Conservation (phyloP, 2,888 invertebrate genomes). For the Diaperis boleti region DNA sequence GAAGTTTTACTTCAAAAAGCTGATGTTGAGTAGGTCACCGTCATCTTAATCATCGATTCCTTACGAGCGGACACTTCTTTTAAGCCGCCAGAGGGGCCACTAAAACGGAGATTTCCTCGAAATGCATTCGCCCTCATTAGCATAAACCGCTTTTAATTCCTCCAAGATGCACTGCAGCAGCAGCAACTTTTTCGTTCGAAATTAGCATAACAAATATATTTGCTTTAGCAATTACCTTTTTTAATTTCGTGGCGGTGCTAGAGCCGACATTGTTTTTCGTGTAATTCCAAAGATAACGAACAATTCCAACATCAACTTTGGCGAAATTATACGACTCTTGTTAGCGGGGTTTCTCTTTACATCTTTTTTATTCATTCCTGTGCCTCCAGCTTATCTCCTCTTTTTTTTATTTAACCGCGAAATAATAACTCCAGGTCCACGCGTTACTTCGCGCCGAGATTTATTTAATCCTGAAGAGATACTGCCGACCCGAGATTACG, state of each 20-base stretch:
- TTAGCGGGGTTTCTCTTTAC: constrained; percentile 46
- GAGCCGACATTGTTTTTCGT: constrained; percentile 26
- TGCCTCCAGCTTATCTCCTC: constrained; percentile 46
- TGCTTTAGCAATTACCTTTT: constrained; percentile 39
- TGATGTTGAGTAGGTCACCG: too few species aligned
- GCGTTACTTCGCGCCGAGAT: constrained; percentile 43
- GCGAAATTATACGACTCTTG: constrained; percentile 46
- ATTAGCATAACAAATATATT: constrained; percentile 45
- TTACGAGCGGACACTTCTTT: constrained; percentile 46
- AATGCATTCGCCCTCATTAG: constrained; percentile 41
- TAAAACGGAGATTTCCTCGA: constrained; percentile 30
- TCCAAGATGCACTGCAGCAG: constrained; percentile 5
- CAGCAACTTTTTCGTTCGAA: constrained; percentile 2
- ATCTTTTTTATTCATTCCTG: constrained; percentile 40
- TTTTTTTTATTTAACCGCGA: constrained; percentile 50
- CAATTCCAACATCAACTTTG: constrained; percentile 48
- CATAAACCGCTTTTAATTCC: constrained; percentile 18
- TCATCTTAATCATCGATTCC: too few species aligned
- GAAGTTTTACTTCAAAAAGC: too few species aligned
- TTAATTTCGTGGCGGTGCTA: constrained; percentile 26
- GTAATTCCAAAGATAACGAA: constrained; percentile 45
- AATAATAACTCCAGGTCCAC: constrained; percentile 46
- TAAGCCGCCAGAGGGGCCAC: constrained; percentile 20
- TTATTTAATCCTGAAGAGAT: constrained; percentile 47
- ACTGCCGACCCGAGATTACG: constrained; percentile 41